phyloP scores from a whole-genome alignment of 2,113 vertebrate genomes.

The Aspiorhynchus laticeps region DNA sequence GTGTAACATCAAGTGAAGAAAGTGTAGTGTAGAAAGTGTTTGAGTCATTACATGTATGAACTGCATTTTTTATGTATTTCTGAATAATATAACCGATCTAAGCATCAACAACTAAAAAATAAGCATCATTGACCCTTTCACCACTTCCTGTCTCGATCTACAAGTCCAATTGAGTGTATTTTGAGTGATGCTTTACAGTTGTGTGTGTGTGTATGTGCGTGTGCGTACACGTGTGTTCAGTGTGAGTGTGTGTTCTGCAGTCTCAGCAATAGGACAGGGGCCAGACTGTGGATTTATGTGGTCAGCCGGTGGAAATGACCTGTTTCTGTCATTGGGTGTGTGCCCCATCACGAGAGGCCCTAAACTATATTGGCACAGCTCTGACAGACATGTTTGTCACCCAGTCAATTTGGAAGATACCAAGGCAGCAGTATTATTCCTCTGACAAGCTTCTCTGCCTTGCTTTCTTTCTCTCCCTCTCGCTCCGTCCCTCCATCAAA shows the following conservation, averaged over 20 bases:
- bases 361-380: conserved; percentile 82
- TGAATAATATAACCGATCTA: not conserved
- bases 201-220: conserved; percentile 20
- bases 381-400: conserved; percentile 83
- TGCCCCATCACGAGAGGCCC: conserved; percentile 80
- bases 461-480: conserved; percentile 50
- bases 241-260: conserved; percentile 71
- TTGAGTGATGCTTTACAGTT: conserved; percentile 21
- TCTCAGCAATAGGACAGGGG: conserved; percentile 80
- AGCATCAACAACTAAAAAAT: not conserved
- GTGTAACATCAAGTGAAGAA: not conserved
- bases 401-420: conserved; percentile 81
- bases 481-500: conserved; percentile 43
- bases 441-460: conserved; percentile 72
- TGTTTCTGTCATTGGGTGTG: conserved; percentile 82
- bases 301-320: conserved; percentile 77
- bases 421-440: conserved; percentile 74
- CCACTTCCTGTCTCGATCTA: not conserved
- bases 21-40: not conserved
- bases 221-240: conserved; percentile 18
- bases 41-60: not conserved
- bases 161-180: not conserved
- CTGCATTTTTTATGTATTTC: not conserved
- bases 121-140: not conserved
- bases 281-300: conserved; percentile 82